Evolutionary conservation across 2,113 vertebrate species (phyloP).

Genomic region (Centropristis striata): DNA sequence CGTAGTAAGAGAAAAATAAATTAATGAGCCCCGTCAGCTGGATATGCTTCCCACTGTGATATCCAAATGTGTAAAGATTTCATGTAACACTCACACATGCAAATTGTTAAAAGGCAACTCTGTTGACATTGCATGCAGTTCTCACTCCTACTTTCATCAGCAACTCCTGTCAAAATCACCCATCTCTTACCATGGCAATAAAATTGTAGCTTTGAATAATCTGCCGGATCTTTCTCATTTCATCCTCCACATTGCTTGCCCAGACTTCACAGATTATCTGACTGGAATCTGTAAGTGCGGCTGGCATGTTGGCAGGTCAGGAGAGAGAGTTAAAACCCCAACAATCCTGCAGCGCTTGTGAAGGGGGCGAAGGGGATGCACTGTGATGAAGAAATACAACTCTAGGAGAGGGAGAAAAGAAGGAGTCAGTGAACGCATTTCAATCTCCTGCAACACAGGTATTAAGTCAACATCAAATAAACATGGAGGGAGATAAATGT

Average conservation of each 20-base stretch:
- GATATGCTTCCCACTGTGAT: background rate
- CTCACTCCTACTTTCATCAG: background rate
- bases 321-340: conserved; percentile 60
- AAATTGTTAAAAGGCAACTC: background rate
- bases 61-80: background rate
- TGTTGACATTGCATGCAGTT: too few species aligned
- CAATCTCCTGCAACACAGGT: background rate
- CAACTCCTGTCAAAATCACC: background rate
- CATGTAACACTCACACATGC: background rate
- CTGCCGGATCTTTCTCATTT: conserved; percentile 98
- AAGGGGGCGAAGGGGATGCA: background rate
- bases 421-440: background rate
- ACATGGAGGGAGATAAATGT: background rate
- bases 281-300: conserved; percentile 96
- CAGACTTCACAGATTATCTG: conserved; percentile 99
- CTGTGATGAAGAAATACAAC: conserved; percentile 15
- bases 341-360: conserved; percentile 47
- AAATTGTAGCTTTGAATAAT: conserved; percentile 97
- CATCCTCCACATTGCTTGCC: conserved; percentile 98
- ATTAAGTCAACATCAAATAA: background rate
- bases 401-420: conserved; percentile 5
- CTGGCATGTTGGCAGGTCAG: conserved; percentile 91
- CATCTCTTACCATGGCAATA: conserved; percentile 93
- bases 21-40: background rate
- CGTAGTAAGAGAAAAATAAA: too few species aligned